Percentiles rank a stretch among this genome's conserved stretches.
phyloP scores from a whole-genome alignment of 2,888 invertebrate species.

The Agriotes lineatus region DNA sequence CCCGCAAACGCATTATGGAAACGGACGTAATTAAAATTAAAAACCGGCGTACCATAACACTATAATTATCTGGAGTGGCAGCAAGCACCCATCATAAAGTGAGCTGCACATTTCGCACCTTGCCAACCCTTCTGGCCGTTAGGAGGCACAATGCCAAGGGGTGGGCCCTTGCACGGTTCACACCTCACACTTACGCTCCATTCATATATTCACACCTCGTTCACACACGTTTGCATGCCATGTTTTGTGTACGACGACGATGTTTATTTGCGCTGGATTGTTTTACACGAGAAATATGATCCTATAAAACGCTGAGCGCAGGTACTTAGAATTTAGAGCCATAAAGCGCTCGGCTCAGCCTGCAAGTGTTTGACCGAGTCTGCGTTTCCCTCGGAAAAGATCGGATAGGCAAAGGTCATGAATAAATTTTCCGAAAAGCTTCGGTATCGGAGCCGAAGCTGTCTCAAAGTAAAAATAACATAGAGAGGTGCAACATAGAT shows the following conservation, averaged over 20 bases:
- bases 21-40: conserved; percentile 43
- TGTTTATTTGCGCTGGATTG: conserved; percentile 49
- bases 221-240: conserved; percentile 42
- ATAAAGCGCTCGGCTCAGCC: conserved; percentile 16
- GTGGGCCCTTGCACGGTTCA: conserved; percentile 48
- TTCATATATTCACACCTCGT: conserved; percentile 48
- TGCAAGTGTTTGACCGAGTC: conserved; percentile 27
- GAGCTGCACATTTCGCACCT: conserved; percentile 48
- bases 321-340: conserved; percentile 31
- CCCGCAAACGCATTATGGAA: conserved; percentile 29
- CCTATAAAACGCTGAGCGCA: conserved; percentile 35
- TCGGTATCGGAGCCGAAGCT: background rate
- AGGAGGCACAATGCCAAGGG: conserved; percentile 45
- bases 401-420: background rate
- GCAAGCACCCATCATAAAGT: conserved; percentile 44
- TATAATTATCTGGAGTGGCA: conserved; percentile 42
- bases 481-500: no score
- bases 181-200: conserved; percentile 49
- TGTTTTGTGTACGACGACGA: conserved; percentile 43
- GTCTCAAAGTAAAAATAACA: no score
- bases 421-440: background rate
- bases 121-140: conserved; percentile 48
- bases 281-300: conserved; percentile 49
- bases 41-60: conserved; percentile 42
- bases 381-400: conserved; percentile 10